Evolutionary conservation across 2,888 invertebrate species (phyloP), one percentile per base, ranked within the genome.

Genomic region (Drosophila mayaguana): DNA sequence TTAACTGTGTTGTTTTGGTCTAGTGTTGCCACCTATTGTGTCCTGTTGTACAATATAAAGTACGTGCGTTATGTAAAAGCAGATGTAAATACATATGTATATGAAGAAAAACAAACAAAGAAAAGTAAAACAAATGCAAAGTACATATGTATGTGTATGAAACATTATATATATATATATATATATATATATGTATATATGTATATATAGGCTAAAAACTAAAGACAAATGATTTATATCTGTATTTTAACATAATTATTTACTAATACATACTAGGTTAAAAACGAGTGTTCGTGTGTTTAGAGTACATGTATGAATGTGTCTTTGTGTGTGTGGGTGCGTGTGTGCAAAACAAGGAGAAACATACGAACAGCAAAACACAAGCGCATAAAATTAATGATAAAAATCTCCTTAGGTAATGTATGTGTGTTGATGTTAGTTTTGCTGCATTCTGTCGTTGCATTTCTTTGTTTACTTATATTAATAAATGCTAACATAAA

Each of bases 401-500:
- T 46, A 36, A 45, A 43, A 25, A 54, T 46, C 48, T 56, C n/a
- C 48, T 16, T 42, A 72, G 48, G 55, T 55, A 60, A 51, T 60
- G 32, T 38, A 7, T 71, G 32, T 42, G 38, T 51, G 43, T 20
- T 69, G 46, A 40, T 70, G 53, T 64, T 60, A 36, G 32, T 57
- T 75, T 75, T 60, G 72, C 55, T 66, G 65, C 54, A 46, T 53
- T 55, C 25, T 42, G 55, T 46, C 73, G 42, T 18, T 42, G 42
- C 5, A 18, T 42, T 18, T 42, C 4, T 42, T 42, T 1, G 40
- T 16, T 67, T 63, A 51, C 59, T 28, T 28, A 28, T 11, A 53
- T 53, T 54, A 63, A 46, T 80, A 69, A 81, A 62, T 78, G 60
- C 66, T 74, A 70, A 68, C 78, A 72, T 56, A 77, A 63, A 57